Evolutionary conservation across 2,888 invertebrate species (phyloP), one percentile per base, ranked within the genome.

Genomic region (Myopa testacea): DNA sequence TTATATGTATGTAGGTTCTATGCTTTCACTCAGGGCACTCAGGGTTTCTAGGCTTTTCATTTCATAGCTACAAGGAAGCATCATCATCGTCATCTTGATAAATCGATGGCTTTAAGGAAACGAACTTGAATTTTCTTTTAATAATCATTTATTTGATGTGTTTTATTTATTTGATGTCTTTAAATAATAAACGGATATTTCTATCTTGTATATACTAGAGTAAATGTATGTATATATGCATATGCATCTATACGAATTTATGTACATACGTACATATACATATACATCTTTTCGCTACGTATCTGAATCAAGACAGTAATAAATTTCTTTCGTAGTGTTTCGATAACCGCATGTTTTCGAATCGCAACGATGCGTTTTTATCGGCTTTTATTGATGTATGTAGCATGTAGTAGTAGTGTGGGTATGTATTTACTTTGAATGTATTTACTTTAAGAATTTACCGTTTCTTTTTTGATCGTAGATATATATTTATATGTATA

Each of bases 151-250:
- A 70, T 70, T 70, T 70, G 70, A 50, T 73, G 73, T 62, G 62
- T 73, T 73, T 63, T 50, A 34, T 55, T 70, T 70, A 38, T 38
- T 55, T 70, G 52, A 38, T 38, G 37, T 70, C 14, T 52, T 58
- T 70, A 70, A 70, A 70, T 70, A 37, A 55, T 70, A 70, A 73
- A 73, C 62, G 60, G 60, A 73, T 60, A 62, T 62, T 45, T 73
- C 60, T 73, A 45, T 73, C 73, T 62, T 45, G 60, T 62, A 45
- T 38, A 73, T 73, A 65, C 65, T 65, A 37, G 34, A 26, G 8
- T 26, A 19, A 60, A 19, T 69, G 16, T 26, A 69, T 69, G 12
- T 19, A 69, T 69, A 50, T 69, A 50, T 50, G 12, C 70, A 52
- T 52, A 52, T 10, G 65, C 37, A 37, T 65, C 34, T 63, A 26